phyloP scores from a whole-genome alignment of 1,140 invertebrate species.

The Mycetomoellerius zeteki region DNA sequence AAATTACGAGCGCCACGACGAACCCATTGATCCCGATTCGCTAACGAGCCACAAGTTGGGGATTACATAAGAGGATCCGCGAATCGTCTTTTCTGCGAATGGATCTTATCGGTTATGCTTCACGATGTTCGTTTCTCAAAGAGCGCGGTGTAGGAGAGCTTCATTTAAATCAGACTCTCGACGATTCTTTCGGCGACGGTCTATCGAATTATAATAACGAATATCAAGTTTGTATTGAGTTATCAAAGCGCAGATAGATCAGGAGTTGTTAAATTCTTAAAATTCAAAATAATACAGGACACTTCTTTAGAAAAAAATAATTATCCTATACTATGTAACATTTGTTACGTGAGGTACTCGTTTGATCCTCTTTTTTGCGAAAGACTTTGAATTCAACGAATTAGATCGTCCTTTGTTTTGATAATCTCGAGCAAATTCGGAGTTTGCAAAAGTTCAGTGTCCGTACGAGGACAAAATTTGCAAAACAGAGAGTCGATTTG shows the following conservation, averaged over 20 bases:
- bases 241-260: not conserved
- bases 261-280: not conserved
- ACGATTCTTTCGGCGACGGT: not conserved
- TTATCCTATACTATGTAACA: not conserved
- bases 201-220: not conserved
- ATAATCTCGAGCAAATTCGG: constrained; percentile 40
- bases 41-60: constrained; percentile 69
- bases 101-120: constrained; percentile 52
- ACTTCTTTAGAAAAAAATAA: not conserved
- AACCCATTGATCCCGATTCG: constrained; percentile 81
- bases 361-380: not conserved
- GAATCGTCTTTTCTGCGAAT: constrained; percentile 75
- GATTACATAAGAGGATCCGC: constrained; percentile 65
- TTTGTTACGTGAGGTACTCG: not conserved
- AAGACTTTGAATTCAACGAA: constrained; percentile 37
- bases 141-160: not conserved
- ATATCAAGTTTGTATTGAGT: not conserved
- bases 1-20: constrained; percentile 81
- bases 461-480: constrained; percentile 72
- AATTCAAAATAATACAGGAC: not conserved
- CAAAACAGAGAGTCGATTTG: constrained; percentile 80
- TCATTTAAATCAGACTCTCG: constrained; percentile 27
- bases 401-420: constrained; percentile 46
- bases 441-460: constrained; percentile 40
- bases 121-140: constrained; percentile 33